These are phyloP conservation scores for Bugula neritina DNA, from an alignment of 2,888 invertebrate species.

Conservation along the genomic window DNA sequence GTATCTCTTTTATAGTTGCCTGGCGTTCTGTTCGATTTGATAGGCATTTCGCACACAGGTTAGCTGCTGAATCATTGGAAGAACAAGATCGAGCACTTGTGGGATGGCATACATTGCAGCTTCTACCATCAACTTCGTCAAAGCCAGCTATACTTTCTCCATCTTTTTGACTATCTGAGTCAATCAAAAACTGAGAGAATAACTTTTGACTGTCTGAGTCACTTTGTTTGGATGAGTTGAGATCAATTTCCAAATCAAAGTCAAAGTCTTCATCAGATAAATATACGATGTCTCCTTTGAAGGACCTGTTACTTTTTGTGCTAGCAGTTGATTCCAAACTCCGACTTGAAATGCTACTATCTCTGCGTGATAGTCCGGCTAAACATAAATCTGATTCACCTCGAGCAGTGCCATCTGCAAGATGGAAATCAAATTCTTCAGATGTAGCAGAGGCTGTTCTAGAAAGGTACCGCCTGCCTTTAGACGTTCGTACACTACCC, in stretches of 20 bases:
- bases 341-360: neutral
- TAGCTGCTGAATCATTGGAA: neutral
- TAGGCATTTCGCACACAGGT: conserved; percentile 72
- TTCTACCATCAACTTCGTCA: conserved; percentile 14
- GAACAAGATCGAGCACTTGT: neutral
- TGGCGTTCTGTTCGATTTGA: conserved; percentile 82
- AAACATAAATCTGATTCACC: neutral
- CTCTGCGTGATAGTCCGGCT: neutral
- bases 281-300: neutral
- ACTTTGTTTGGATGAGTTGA: conserved; percentile 17
- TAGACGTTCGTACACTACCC: neutral
- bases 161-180: conserved; percentile 21
- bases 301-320: neutral
- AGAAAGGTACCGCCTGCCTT: neutral
- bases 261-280: conserved; percentile 23
- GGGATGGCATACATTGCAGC: neutral
- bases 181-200: neutral
- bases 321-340: neutral
- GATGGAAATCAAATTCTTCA: neutral
- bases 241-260: conserved; percentile 11
- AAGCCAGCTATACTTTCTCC: conserved; percentile 5
- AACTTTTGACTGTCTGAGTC: conserved; percentile 23
- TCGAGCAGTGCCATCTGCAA: neutral
- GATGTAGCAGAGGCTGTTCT: neutral
- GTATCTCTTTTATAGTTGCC: conserved; percentile 88